A percentile compares a stretch with the other conserved stretches of the same genome.
These are phyloP conservation scores for Tuberolachnus salignus DNA, from an alignment of 2,888 invertebrate genomes.

Conservation along the genomic window DNA sequence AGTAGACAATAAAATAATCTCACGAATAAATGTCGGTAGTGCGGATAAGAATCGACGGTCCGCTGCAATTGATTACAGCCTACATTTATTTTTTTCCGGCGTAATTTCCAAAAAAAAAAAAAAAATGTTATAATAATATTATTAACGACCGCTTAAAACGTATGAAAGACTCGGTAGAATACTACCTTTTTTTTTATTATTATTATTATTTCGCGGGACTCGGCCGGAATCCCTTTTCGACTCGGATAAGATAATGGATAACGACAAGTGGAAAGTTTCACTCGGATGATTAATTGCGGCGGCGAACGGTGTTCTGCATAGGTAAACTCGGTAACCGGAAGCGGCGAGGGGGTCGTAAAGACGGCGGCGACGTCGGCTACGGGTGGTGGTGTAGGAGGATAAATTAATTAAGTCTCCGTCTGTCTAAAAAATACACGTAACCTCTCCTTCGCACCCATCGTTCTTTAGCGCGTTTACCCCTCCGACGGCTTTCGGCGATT, in stretches of 20 bases:
- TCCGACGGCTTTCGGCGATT: neutral
- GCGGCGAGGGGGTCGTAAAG: neutral
- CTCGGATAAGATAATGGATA: conserved; percentile 1
- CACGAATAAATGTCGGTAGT: too few relatives aligned
- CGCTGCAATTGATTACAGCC: too few relatives aligned
- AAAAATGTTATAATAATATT: too few relatives aligned
- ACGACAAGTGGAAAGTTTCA: conserved; percentile 20
- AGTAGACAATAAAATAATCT: too few relatives aligned
- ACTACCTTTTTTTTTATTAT: too few relatives aligned
- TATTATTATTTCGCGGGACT: neutral
- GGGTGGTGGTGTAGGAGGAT: neutral
- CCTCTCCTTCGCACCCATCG: neutral
- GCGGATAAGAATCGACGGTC: too few relatives aligned
- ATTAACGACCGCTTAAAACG: too few relatives aligned
- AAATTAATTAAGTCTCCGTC: conserved; percentile 56
- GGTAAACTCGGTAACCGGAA: conserved; percentile 33
- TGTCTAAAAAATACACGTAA: conserved; percentile 39
- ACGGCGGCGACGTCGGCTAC: neutral
- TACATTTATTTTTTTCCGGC: too few relatives aligned
- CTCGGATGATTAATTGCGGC: conserved; percentile 47
- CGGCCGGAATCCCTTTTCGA: conserved; percentile 19
- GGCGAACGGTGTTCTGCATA: conserved; percentile 12
- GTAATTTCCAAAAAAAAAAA: too few relatives aligned
- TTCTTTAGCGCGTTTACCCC: neutral
- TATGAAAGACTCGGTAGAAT: too few relatives aligned